Conservation (phyloP, 2,797 vertebrate species). For the Onychomys arenicola region DNA sequence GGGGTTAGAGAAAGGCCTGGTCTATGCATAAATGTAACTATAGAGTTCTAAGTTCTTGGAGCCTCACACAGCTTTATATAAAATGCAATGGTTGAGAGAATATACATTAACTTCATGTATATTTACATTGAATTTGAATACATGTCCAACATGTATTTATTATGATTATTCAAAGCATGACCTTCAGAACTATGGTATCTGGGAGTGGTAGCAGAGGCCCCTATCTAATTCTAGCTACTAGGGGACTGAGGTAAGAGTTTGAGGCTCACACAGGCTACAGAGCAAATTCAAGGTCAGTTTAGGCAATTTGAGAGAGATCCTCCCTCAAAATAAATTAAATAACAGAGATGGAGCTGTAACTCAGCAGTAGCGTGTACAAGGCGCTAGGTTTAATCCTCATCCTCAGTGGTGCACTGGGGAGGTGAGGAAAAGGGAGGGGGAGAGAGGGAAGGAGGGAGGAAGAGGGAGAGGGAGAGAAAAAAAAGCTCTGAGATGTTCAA, state of each 20-base stretch:
- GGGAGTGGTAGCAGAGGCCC: too few species aligned
- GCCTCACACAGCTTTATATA: background rate
- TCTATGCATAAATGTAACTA: conserved; percentile 29
- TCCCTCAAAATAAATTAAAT: background rate
- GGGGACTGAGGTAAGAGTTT: background rate
- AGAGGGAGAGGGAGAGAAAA: too few species aligned
- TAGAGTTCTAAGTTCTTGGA: background rate
- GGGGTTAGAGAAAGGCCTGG: background rate
- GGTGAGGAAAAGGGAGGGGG: background rate
- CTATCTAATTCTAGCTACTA: background rate
- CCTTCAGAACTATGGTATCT: background rate
- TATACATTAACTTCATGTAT: background rate
- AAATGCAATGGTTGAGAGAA: conserved; percentile 17
- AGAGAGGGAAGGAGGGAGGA: too few species aligned
- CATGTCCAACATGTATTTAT: background rate
- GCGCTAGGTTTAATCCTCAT: background rate
- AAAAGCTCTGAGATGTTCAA: background rate
- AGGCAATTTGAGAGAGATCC: background rate
- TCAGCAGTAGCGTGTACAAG: background rate
- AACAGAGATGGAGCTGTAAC: background rate
- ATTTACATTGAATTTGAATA: background rate
- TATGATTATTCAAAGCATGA: background rate
- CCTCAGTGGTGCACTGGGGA: background rate
- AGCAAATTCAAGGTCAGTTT: background rate
- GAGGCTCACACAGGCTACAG: background rate